Base-by-base conservation (phyloP, 2,797 vertebrate species). In the Diplodus puntazzo region DNA sequence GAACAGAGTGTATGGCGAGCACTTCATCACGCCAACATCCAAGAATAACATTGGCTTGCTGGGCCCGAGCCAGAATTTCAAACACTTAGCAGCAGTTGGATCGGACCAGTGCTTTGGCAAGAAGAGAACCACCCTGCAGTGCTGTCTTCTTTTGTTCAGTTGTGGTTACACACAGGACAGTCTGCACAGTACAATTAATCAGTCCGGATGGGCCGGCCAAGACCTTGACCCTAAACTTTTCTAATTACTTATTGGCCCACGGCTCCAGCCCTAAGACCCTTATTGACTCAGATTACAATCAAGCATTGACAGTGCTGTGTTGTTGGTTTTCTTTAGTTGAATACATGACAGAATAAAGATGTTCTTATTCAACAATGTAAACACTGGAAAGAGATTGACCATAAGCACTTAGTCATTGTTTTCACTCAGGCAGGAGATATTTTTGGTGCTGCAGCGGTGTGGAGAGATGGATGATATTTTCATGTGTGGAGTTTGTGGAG, bases 181-280 rank as follows among this genome's bases (percentile, higher is more conserved):
- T 75, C 55, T 80, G 52, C 20, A 21, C 59, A 9, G 9, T 18
- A 48, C 80, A 85, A 20, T 75, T 63, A 64, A 63, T 43, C 39
- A 74, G 46, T 66, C 18, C 66, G 53, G 39, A 70, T 21, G 27
- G 45, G 63, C 55, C 43, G 50, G 45, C 65, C 63, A 67, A 62
- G 74, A 78, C 76, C 54, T 52, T 52, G 46, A 86, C 77, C 75
- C 69, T 69, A 25, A 85, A 83, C 43, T 60, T 80, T 75, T 79
- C 43, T 77, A 85, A 87, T 91, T 75, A 81, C 53, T 80, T 76
- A 59, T 39, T 85, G 77, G 79, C 42, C 52, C 27, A 18, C 1
- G 8, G 45, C 34, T 77, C 42, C 23, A 72, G 55, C 42, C 57
- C 53, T 60, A 4, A 1, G 25, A 74, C 55, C 8, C 54, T 46